Evolutionary conservation across 2,797 vertebrate genomes (phyloP).

Genomic region (Mionectes olivaceus): DNA sequence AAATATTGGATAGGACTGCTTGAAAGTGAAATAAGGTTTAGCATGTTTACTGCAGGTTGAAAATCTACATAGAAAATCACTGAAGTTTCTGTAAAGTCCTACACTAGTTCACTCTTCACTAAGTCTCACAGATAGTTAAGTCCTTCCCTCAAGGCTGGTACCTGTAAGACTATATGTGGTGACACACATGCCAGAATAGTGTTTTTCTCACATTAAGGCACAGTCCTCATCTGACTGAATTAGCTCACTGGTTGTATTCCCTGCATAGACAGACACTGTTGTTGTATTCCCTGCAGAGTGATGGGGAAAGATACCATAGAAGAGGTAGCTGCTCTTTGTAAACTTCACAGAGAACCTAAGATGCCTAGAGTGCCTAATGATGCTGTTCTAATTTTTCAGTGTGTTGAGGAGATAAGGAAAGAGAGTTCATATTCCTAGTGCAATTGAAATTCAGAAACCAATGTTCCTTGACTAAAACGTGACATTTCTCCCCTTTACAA

Average conservation of each 20-base stretch:
- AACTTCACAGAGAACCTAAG: neutral
- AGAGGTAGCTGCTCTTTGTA: neutral
- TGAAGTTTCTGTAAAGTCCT: neutral
- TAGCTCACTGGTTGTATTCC: neutral
- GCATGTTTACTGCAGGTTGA: neutral
- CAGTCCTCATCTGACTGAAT: neutral
- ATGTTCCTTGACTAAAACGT: neutral
- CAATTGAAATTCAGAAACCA: neutral
- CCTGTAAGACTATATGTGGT: neutral
- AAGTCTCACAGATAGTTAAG: neutral
- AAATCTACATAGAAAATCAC: neutral
- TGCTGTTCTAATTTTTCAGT: neutral
- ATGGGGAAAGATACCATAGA: neutral
- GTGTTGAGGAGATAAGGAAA: neutral
- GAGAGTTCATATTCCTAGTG: neutral
- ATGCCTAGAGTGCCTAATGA: neutral
- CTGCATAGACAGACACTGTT: neutral
- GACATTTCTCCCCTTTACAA: neutral
- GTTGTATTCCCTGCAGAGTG: too few species aligned
- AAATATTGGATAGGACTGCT: neutral
- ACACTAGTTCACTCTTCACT: neutral
- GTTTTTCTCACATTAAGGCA: neutral
- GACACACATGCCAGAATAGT: neutral
- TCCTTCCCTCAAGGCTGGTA: neutral
- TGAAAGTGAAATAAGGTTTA: neutral